Evolutionary conservation across 2,113 vertebrate species (phyloP), one percentile per base, ranked within the genome.

Genomic region (Antigone vipio): DNA sequence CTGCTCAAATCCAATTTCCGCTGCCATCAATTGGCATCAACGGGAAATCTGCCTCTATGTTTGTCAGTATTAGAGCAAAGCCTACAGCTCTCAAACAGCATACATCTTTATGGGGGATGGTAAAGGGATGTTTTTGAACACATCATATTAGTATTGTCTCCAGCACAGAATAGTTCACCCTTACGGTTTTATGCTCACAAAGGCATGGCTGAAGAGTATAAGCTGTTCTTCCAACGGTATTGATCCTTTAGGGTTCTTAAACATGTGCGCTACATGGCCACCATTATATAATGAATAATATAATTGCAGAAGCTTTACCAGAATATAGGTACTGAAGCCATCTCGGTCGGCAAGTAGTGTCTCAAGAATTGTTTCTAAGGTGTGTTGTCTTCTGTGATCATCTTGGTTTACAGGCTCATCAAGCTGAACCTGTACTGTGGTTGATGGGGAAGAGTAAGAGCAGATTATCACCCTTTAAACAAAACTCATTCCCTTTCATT

Each of bases 51-150:
- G 20, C 13, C 24, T 77, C 56, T 9, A 11, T 35, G 10, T 35
- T 59, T 59, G 35, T 34, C 22, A 53, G 71, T 24, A 6, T n/a
- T 35, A 64, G 22, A 55, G 27, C 20, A 64, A 89, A 86, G 26
- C 19, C 15, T 42, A 11, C 19, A 13, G n/a, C n/a, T 63, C 34
- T 69, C 22, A 34, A 78, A 17, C 10, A 53, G 29, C 5, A n/a
- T 5, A 8, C 3, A 3, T 26, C 17, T 47, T n/a, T 32, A 27
- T 0, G 2, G 13, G 17, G 9, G 1, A n/a, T n/a, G 16, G 16
- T 11, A 34, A 79, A 30, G 15, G 47, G 16, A 19, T 52, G 8
- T 8, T 15, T 71, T 55, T 11, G 56, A 74, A 56, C 34, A 15
- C 40, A 32, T 32, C 24, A 5, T 5, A 5, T 38, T 50, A 52